Evolutionary conservation across 2,888 invertebrate species (phyloP), one percentile per base, ranked within the genome.

Genomic region (Sarcophaga caerulescens): DNA sequence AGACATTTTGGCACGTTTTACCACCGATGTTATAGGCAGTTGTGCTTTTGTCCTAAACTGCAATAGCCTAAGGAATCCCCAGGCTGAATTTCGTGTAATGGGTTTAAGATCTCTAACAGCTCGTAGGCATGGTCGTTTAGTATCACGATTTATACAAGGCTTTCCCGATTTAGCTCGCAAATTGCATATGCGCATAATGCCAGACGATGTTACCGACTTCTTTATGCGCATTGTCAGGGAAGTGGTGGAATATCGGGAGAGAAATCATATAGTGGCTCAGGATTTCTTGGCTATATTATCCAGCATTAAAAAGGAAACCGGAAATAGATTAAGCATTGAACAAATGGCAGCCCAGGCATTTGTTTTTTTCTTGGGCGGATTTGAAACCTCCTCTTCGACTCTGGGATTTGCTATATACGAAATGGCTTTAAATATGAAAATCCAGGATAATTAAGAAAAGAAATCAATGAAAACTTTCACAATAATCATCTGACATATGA

Each of bases 281-380:
- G 95, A 95, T 90, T 95, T 95, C 87, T 91, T 95, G 86, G 94
- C 95, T 87, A 89, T 94, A n/a, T 88, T 95, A 47, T 8, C 35
- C 35, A 35, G 35, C 35, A 93, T 95, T 44, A 93, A 94, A 60
- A 85, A 94, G 70, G 94, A 94, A 81, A 93, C 93, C 82, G 92
- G 93, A 87, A 23, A 88, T 87, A 17, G 17, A 4, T 52, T 92
- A 2, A 90, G 88, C 8, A 90, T 94, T 3, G 92, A 94, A 2
- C 90, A 95, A 68, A 92, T 85, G 93, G 62, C 94, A 0, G 94
- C 95, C 0, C 95, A 95, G 83, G 94, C 94, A 11, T 92, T 94
- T 68, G 90, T 94, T 0, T 95, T 95, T 89, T 94, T 94, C 87
- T 82, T 92, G 12, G 95, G 94, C 21, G 95, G 95, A 0, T 94